Base-by-base conservation (phyloP, 2,797 vertebrate genomes). In the Acrossocheilus wenchowensis region DNA sequence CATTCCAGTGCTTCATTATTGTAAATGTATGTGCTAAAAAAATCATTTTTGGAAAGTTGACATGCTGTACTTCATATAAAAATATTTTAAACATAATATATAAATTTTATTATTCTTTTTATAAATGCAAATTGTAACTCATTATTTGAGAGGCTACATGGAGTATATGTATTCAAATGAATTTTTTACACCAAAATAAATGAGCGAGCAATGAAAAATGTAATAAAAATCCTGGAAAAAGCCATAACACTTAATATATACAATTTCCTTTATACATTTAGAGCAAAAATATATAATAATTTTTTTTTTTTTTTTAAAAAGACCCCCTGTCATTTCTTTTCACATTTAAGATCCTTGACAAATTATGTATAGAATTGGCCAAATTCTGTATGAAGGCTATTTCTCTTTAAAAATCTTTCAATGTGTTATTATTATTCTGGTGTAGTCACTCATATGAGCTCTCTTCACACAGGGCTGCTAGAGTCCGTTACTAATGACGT, bases 401-500 rank as follows among this genome's bases (percentile, higher is more conserved):
- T 9, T 83, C 3, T 7, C 11, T 43, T 66, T 48, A 34, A 48
- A 48, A 48, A 41, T 30, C 48, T 72, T 39, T 71, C 7, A n/a
- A 30, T 50, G 3, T 73, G 21, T 45, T 14, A 21, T 45, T 23
- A 11, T 45, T 23, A 11, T 52, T 78, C 3, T 26, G 30, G 7
- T 48, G 75, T 21, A 69, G 50, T 36, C 5, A n/a, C 69, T 78
- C 15, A 21, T 7, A 52, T 52, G 43, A 72, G 60, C 68, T 64
- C 26, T 39, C 9, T 19, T 85, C 26, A 54, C 62, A 68, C 48
- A 15, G n/a, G 36, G 21, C 72, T 75, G 69, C 68, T 36, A 23
- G 45, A 45, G 50, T 57, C 34, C 68, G 41, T 82, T 39, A 64
- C 64, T 50, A 69, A 78, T 72, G 84, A 57, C 69, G 73, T 86